These are phyloP conservation scores for Tretioscincus oriximinensis DNA, from an alignment of 2,113 vertebrate species.

Conservation along the genomic window DNA sequence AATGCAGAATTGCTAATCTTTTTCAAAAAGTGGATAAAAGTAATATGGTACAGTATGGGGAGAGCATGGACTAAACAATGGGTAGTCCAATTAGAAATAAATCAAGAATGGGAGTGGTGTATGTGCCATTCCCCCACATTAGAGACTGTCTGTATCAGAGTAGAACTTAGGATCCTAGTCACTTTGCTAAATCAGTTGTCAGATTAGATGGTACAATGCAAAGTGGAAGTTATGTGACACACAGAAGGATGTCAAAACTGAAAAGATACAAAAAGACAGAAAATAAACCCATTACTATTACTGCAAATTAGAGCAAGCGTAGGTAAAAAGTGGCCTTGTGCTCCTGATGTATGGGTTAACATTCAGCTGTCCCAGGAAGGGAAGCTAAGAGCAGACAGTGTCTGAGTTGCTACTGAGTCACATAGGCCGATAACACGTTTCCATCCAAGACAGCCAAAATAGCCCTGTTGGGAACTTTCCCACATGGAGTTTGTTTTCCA, in stretches of 20 bases:
- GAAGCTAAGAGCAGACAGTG: conserved; percentile 30
- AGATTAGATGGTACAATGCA: background rate
- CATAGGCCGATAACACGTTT: conserved; percentile 24
- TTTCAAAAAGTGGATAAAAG: background rate
- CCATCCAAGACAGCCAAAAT: conserved; percentile 31
- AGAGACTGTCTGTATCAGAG: background rate
- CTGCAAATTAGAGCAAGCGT: background rate
- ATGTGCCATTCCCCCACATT: background rate
- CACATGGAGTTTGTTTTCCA: conserved; percentile 37
- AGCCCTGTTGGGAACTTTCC: conserved; percentile 18
- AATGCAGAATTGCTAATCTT: too few relatives aligned
- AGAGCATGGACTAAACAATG: background rate
- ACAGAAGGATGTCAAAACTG: background rate
- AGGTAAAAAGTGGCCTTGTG: background rate
- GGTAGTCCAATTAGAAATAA: background rate
- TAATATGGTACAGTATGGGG: background rate
- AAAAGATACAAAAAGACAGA: background rate
- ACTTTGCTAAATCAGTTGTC: background rate
- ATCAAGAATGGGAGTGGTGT: background rate
- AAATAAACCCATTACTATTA: background rate
- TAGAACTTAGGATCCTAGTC: background rate
- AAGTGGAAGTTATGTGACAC: background rate
- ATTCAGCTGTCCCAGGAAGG: background rate
- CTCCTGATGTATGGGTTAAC: conserved; percentile 12
- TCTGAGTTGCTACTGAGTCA: conserved; percentile 41